phyloP scores from a whole-genome alignment of 2,113 vertebrate species.

The Myiagra hebetior region DNA sequence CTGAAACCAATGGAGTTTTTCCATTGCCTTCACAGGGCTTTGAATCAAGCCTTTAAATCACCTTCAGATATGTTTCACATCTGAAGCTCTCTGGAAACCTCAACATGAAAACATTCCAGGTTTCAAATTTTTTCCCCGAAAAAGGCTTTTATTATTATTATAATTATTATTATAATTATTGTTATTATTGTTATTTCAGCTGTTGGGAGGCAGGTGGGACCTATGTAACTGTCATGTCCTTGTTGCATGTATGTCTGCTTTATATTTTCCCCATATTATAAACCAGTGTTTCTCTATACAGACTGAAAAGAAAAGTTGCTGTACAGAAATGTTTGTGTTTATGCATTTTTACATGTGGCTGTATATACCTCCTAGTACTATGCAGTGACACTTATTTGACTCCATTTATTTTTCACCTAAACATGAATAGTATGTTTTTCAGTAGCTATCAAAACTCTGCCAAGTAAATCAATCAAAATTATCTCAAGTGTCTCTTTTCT shows the following conservation, averaged over 20 bases:
- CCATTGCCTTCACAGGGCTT: constrained; percentile 59
- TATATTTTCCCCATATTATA: constrained; percentile 71
- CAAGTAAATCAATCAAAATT: constrained; percentile 73
- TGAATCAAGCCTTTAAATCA: constrained; percentile 49
- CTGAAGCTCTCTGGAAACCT: constrained; percentile 70
- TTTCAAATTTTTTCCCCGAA: constrained; percentile 47
- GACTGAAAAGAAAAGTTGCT: constrained; percentile 52
- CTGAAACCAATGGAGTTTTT: constrained; percentile 50
- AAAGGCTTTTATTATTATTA: constrained; percentile 46
- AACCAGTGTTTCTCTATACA: constrained; percentile 72
- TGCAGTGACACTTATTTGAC: constrained; percentile 65
- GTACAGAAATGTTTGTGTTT: constrained; percentile 70
- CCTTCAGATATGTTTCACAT: constrained; percentile 57
- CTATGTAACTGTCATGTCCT: constrained; percentile 64
- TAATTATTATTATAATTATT: not conserved
- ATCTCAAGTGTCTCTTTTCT: constrained; percentile 67
- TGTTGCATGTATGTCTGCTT: constrained; percentile 72
- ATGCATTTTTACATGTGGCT: constrained; percentile 66
- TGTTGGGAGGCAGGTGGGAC: constrained; percentile 48
- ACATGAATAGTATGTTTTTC: constrained; percentile 73
- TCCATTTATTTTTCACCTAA: constrained; percentile 72
- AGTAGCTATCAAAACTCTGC: constrained; percentile 71
- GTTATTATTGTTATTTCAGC: constrained; percentile 51
- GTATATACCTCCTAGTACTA: constrained; percentile 72
- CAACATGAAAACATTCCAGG: constrained; percentile 75